Percentiles rank a stretch among this genome's conserved stretches.
These are phyloP conservation scores for Tromatobia lineatoria DNA, from an alignment of 2,888 invertebrate genomes.

Conservation along the genomic window DNA sequence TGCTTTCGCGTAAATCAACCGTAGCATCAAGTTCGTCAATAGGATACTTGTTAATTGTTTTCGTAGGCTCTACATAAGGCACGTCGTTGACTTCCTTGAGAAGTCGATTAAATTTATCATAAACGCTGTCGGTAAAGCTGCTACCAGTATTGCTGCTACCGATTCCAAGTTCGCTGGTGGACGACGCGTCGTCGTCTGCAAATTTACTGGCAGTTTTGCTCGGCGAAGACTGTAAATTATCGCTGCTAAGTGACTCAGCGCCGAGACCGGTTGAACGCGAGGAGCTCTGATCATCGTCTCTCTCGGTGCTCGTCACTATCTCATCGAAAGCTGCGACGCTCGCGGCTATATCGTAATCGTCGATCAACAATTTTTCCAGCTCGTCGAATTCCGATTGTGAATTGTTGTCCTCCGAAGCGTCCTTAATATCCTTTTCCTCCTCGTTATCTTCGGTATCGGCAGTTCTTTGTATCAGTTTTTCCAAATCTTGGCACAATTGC, in stretches of 20 bases:
- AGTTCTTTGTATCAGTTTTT: constrained; percentile 77
- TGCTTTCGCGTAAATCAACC: background rate
- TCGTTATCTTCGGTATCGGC: constrained; percentile 58
- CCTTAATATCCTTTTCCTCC: background rate
- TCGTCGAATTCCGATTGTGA: constrained; percentile 66
- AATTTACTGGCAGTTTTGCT: constrained; percentile 10
- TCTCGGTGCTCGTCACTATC: constrained; percentile 18
- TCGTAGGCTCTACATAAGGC: constrained; percentile 40
- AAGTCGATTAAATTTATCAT: constrained; percentile 56
- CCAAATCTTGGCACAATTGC: constrained; percentile 80
- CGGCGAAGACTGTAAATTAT: constrained; percentile 11
- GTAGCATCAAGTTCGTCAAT: constrained; percentile 25
- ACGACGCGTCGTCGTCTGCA: background rate
- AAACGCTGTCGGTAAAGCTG: constrained; percentile 48
- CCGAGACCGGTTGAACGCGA: constrained; percentile 42
- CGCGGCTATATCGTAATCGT: constrained; percentile 35
- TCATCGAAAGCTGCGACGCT: constrained; percentile 38
- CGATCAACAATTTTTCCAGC: constrained; percentile 60
- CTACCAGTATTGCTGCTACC: constrained; percentile 24
- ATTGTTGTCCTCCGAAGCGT: constrained; percentile 11
- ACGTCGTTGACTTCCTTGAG: constrained; percentile 57
- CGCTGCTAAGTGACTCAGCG: constrained; percentile 17
- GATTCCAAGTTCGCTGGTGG: constrained; percentile 45
- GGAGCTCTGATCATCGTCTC: constrained; percentile 59
- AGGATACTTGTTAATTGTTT: constrained; percentile 30